Evolutionary conservation across 2,113 vertebrate species (phyloP).

Genomic region (Elephantulus edwardii): DNA sequence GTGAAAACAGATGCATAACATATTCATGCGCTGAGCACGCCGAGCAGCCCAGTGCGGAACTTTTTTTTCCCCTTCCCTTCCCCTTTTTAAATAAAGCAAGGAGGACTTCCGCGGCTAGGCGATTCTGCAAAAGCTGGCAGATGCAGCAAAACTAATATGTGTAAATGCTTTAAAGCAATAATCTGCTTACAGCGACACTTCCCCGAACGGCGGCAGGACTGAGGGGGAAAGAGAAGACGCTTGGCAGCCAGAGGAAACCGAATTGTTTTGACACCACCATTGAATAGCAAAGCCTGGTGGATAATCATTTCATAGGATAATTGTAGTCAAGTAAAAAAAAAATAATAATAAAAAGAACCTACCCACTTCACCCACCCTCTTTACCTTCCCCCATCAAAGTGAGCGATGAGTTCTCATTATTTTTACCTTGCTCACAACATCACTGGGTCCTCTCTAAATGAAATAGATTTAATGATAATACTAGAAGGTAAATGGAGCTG

Average conservation of each 20-base stretch:
- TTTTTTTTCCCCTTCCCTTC: not conserved
- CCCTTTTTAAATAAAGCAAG: constrained; percentile 63
- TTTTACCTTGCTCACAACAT: constrained; percentile 74
- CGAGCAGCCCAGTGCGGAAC: constrained; percentile 83
- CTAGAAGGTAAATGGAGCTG: constrained; percentile 74
- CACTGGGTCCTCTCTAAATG: constrained; percentile 61
- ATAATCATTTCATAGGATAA: constrained; percentile 83
- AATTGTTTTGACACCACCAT: constrained; percentile 87
- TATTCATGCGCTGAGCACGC: constrained; percentile 84
- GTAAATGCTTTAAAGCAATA: constrained; percentile 84
- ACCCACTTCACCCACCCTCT: constrained; percentile 53
- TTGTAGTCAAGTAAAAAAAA: constrained; percentile 73
- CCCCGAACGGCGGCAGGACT: constrained; percentile 77
- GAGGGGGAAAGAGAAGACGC: constrained; percentile 70
- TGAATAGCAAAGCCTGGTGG: constrained; percentile 83
- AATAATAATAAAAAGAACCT: constrained; percentile 47
- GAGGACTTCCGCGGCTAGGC: constrained; percentile 64
- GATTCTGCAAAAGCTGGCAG: constrained; percentile 81
- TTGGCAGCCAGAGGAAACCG: constrained; percentile 79
- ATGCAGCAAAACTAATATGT: constrained; percentile 85
- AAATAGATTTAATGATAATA: constrained; percentile 73
- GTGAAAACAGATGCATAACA: constrained; percentile 83
- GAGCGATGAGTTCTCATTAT: constrained; percentile 70
- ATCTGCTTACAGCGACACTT: constrained; percentile 80
- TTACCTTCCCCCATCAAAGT: constrained; percentile 69